These are phyloP conservation scores for Typhlichthys subterraneus DNA, from an alignment of 2,797 vertebrate genomes.

Conservation along the genomic window DNA sequence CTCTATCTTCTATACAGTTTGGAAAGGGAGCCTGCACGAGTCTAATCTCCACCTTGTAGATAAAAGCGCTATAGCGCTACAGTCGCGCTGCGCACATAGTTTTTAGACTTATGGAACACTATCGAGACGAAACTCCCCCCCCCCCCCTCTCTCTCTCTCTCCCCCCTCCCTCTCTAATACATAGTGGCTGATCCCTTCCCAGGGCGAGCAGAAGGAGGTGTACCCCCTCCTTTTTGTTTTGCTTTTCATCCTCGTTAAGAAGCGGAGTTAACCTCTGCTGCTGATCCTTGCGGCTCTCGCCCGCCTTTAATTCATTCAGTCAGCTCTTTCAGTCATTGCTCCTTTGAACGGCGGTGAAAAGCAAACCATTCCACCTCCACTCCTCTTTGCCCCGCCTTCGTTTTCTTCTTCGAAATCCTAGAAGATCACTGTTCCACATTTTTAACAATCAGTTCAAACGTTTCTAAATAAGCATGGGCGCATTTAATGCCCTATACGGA, in stretches of 20 bases:
- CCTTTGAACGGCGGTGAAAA: constrained; percentile 71
- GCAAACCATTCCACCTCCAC: constrained; percentile 56
- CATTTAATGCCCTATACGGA: too few species aligned
- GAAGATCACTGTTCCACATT: constrained; percentile 43
- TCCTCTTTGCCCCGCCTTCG: constrained; percentile 56
- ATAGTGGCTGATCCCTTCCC: constrained; percentile 77
- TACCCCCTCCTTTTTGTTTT: constrained; percentile 75
- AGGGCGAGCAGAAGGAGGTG: constrained; percentile 60
- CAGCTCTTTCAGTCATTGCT: constrained; percentile 77
- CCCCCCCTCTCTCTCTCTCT: constrained; percentile 32
- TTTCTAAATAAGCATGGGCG: too few species aligned
- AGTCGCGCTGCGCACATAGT: constrained; percentile 55
- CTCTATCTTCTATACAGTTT: neutral
- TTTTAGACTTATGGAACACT: constrained; percentile 57
- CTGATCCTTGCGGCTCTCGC: constrained; percentile 71
- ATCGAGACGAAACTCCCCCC: neutral
- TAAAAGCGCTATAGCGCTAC: constrained; percentile 69
- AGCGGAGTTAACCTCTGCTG: constrained; percentile 80
- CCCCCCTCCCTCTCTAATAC: constrained; percentile 69
- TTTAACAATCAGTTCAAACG: neutral
- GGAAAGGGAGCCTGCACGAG: constrained; percentile 24
- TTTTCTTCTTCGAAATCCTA: constrained; percentile 60
- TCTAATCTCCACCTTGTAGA: constrained; percentile 50
- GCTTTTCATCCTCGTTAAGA: constrained; percentile 78
- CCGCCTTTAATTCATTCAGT: constrained; percentile 70